Base-by-base conservation (phyloP, 2,888 invertebrate genomes). In the Campoplex nolae region DNA sequence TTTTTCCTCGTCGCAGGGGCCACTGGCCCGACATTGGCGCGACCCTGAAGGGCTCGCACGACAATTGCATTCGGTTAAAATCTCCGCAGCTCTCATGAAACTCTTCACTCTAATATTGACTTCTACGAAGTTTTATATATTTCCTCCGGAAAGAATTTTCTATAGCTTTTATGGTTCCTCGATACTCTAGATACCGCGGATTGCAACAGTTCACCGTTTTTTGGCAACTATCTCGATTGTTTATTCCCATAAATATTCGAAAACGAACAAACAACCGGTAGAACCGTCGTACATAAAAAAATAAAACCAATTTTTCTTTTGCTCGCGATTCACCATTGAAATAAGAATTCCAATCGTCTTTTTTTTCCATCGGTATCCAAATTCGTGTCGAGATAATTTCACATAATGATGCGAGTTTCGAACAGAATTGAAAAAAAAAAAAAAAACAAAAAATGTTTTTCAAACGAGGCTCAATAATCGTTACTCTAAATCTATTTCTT, bases 21-120 rank as follows among this genome's bases (percentile, higher is more conserved):
- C 91, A 88, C 89, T 87, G 86, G 87, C 75, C 89, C 89, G 75
- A 89, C 92, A 91, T 88, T 90, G 91, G 90, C 91, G 90, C 89
- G 88, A 89, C 89, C 75, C 84, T 58, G 79, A 81, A 83, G 89
- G 92, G 89, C 67, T 88, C 77, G 75, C 76, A 62, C 77, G 58
- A 86, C 74, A 68, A 88, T 79, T 83, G 54, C 51, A 75, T 79
- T 75, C 78, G 23, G 18, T 54, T 51, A 42, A 78, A 68, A 83
- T 78, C 56, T n/a, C 13, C 38, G 13, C 42, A 56, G 11, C 35
- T 71, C 16, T 62, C n/a, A 23, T 71, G 35, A 76, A 51, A 51
- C 4, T 71, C 38, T 23, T 18, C 58, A 70, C 9, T 38, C 18
- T 9, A 8, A 38, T n/a, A 9, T 67, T 38, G 28, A 58, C 58